A percentile compares a stretch with the other conserved stretches of the same genome.
Evolutionary conservation across 2,113 vertebrate species (phyloP).

Genomic region (Actenoides hombroni): DNA sequence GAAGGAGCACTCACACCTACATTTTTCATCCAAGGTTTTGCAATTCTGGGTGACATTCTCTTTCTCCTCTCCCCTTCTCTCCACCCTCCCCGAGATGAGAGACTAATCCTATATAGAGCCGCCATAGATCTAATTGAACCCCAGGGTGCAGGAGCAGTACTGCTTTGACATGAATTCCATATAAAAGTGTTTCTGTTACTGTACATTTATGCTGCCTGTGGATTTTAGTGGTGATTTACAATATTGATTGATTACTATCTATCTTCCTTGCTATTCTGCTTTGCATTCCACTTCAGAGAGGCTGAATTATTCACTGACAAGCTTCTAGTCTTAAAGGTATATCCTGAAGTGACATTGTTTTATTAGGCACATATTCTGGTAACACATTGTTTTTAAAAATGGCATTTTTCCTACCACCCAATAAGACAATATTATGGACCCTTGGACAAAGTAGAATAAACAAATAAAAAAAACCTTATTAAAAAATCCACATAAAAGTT

Average conservation of each 20-base stretch:
- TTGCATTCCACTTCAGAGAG: conserved; percentile 46
- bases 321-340: conserved; percentile 14
- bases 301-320: conserved; percentile 60
- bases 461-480: background rate
- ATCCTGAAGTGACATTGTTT: background rate
- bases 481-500: background rate
- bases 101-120: conserved; percentile 2
- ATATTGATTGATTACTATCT: conserved; percentile 65
- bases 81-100: conserved; percentile 9
- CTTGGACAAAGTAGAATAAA: background rate
- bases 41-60: conserved; percentile 47
- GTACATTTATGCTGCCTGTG: conserved; percentile 29
- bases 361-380: background rate
- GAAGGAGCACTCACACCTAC: background rate
- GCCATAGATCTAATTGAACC: conserved; percentile 39
- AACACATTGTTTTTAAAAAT: background rate
- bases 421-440: background rate
- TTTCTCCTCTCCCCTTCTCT: background rate
- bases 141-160: conserved; percentile 10
- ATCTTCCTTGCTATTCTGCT: conserved; percentile 38
- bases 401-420: background rate
- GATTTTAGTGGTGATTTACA: conserved; percentile 52
- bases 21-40: conserved; percentile 62
- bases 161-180: conserved; percentile 52
- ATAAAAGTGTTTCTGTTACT: conserved; percentile 34